These are phyloP conservation scores for Cyanoderma ruficeps DNA, from an alignment of 2,113 vertebrate genomes.

Conservation along the genomic window DNA sequence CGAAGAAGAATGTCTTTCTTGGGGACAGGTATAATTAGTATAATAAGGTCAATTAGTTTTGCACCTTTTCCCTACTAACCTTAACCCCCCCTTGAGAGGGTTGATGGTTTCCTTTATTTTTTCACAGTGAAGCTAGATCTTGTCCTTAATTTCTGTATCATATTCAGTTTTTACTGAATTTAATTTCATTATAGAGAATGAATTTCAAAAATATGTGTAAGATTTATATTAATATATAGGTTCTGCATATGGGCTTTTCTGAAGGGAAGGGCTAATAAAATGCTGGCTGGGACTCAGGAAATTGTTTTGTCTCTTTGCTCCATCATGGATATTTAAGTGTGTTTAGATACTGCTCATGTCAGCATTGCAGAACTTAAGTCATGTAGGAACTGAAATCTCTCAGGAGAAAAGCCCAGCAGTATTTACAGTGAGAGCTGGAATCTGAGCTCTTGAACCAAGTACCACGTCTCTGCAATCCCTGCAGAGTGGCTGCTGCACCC, in stretches of 20 bases:
- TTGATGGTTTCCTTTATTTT: background rate
- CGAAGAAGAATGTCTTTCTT: background rate
- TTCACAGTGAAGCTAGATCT: background rate
- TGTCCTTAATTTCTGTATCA: background rate
- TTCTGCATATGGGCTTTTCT: background rate
- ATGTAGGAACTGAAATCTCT: background rate
- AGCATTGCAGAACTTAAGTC: background rate
- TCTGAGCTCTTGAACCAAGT: background rate
- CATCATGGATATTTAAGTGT: background rate
- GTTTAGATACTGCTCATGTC: background rate
- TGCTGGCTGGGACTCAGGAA: background rate
- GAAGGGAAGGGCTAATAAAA: background rate
- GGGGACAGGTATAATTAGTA: background rate
- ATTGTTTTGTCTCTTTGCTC: background rate
- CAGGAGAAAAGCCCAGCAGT: background rate
- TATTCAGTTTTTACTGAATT: background rate
- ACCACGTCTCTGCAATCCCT: background rate
- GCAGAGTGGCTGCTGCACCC: fast-evolving
- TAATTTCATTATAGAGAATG: background rate
- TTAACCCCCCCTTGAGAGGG: background rate
- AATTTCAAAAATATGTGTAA: background rate
- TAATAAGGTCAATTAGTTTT: background rate
- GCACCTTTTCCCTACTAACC: background rate
- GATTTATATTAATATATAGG: background rate
- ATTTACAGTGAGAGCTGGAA: background rate